Evolutionary conservation across 2,797 vertebrate species (phyloP).

Genomic region (Petrocephalus schoutedeni): DNA sequence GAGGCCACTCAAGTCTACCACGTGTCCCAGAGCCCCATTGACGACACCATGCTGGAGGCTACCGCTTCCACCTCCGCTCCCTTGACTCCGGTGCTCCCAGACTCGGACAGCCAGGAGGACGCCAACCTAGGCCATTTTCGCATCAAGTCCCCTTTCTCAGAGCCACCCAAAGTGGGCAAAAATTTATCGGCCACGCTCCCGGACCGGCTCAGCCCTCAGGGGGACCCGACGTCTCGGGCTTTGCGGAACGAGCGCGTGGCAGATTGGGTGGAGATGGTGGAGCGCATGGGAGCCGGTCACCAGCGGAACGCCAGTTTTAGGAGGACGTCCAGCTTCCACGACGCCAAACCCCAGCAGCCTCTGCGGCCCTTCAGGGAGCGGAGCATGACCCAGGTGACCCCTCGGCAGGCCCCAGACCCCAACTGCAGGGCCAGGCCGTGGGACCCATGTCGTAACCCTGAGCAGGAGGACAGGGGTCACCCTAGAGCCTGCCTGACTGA

Average conservation of each 20-base stretch:
- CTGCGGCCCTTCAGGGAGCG: constrained; percentile 80
- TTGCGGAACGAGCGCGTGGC: constrained; percentile 67
- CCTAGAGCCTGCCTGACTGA: constrained; percentile 49
- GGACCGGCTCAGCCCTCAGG: constrained; percentile 62
- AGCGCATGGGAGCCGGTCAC: constrained; percentile 57
- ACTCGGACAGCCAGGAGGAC: constrained; percentile 58
- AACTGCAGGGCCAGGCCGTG: constrained; percentile 63
- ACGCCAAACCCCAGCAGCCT: constrained; percentile 67
- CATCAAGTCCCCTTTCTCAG: constrained; percentile 68
- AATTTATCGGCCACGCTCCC: constrained; percentile 36
- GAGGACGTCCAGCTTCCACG: constrained; percentile 87
- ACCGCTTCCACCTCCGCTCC: constrained; percentile 56
- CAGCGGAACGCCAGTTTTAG: constrained; percentile 74
- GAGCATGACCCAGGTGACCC: constrained; percentile 81
- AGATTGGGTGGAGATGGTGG: constrained; percentile 71
- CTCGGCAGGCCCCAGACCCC: constrained; percentile 73
- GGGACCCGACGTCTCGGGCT: constrained; percentile 52
- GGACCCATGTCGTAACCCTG: constrained; percentile 64
- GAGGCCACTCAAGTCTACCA: constrained; percentile 91
- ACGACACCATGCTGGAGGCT: constrained; percentile 72
- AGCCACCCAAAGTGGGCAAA: constrained; percentile 56
- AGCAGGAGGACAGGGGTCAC: constrained; percentile 51
- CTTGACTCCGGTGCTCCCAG: constrained; percentile 44
- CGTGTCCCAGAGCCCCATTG: constrained; percentile 86
- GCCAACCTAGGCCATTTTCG: constrained; percentile 57